phyloP scores from a whole-genome alignment of 2,888 invertebrate genomes.

The Cecidostiba fungosa region DNA sequence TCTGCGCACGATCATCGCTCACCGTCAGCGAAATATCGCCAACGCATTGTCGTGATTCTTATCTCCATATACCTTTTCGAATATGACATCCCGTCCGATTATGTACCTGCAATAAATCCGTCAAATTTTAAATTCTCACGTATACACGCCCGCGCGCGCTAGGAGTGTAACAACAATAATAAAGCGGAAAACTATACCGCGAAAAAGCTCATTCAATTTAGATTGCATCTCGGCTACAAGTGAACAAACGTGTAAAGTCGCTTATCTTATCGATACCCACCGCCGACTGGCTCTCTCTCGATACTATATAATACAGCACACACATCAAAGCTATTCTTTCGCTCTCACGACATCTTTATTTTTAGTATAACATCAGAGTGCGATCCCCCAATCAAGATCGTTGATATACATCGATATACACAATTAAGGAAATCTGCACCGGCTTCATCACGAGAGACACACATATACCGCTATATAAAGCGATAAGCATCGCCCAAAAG shows the following conservation, averaged over 20 bases:
- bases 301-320: neutral
- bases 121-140: neutral
- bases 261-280: constrained; percentile 42
- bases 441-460: too few species aligned
- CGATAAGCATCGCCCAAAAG: neutral
- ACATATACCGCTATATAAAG: too few species aligned
- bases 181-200: neutral
- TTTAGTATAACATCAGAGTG: neutral
- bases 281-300: neutral
- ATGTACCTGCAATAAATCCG: neutral
- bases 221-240: neutral
- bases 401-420: neutral
- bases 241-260: neutral
- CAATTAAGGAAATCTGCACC: too few species aligned
- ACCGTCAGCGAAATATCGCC: too few species aligned
- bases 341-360: constrained; percentile 42
- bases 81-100: neutral
- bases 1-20: neutral
- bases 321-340: constrained; percentile 16
- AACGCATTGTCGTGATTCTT: neutral
- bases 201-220: neutral
- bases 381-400: constrained; percentile 9
- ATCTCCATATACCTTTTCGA: neutral
- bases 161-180: neutral
- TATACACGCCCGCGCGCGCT: neutral